A percentile compares a stretch with the other conserved stretches of the same genome.
Conservation (phyloP, 2,797 vertebrate genomes). For the Pristis pectinata region DNA sequence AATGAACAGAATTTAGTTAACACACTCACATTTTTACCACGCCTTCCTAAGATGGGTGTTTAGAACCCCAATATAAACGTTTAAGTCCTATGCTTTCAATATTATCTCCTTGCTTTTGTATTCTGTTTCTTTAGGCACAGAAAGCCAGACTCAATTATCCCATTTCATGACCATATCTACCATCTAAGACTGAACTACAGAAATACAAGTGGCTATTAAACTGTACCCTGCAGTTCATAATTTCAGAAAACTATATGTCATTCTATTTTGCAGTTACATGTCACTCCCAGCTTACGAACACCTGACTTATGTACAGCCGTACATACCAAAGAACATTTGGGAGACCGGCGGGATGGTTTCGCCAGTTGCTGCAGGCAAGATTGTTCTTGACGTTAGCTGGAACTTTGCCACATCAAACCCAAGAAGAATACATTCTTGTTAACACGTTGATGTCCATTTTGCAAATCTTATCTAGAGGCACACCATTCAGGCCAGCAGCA, state of each 20-base stretch:
- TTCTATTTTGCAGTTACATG: not conserved
- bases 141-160: not conserved
- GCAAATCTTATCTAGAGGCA: too few species aligned
- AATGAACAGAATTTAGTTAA: not conserved
- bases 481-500: too few species aligned
- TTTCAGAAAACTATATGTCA: not conserved
- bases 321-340: too few species aligned
- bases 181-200: not conserved
- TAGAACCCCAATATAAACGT: not conserved
- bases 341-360: too few species aligned
- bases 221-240: not conserved
- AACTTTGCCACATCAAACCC: too few species aligned
- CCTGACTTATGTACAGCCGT: too few species aligned
- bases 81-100: not conserved
- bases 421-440: too few species aligned
- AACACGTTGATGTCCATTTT: too few species aligned
- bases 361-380: too few species aligned
- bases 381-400: too few species aligned
- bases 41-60: not conserved
- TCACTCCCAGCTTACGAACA: too few species aligned
- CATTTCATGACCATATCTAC: not conserved
- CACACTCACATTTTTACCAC: not conserved
- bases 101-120: not conserved
- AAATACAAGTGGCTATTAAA: not conserved
- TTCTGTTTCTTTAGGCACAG: not conserved